phyloP scores from a whole-genome alignment of 2,113 vertebrate species.

The Crypturellus undulatus region DNA sequence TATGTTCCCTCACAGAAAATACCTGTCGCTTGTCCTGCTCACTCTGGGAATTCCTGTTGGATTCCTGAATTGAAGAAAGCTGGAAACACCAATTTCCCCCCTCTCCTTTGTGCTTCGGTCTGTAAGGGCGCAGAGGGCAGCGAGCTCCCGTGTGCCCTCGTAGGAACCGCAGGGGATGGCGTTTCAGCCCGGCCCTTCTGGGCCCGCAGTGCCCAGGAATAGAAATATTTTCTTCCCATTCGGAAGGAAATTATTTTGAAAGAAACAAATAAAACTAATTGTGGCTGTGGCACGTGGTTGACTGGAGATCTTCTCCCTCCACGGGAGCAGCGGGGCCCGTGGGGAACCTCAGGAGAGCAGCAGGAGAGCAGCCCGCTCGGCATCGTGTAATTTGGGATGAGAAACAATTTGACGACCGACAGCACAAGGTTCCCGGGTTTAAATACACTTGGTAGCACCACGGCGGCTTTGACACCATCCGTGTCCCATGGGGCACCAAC shows the following conservation, averaged over 20 bases:
- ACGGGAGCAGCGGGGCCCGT: not conserved
- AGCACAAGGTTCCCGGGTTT: not conserved
- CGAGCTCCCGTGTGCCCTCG: not conserved
- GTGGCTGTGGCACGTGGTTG: not conserved
- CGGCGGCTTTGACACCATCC: too few relatives aligned
- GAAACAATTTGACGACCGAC: not conserved
- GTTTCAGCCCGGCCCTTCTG: slow-evolving; percentile 34
- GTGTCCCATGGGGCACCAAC: too few relatives aligned
- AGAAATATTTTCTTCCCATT: slow-evolving; percentile 36
- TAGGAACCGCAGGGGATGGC: slow-evolving; percentile 9
- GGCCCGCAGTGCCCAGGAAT: not conserved
- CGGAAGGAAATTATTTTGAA: slow-evolving; percentile 66
- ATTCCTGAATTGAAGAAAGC: slow-evolving; percentile 5
- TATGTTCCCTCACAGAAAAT: not conserved
- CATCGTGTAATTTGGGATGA: not conserved
- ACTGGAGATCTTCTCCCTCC: not conserved
- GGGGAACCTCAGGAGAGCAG: too few relatives aligned
- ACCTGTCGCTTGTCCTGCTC: not conserved
- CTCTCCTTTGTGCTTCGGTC: slow-evolving; percentile 25
- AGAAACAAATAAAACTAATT: slow-evolving; percentile 56
- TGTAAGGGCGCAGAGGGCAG: not conserved
- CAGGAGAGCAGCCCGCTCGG: not conserved
- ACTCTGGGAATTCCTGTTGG: not conserved
- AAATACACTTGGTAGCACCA: not conserved
- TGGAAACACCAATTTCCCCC: slow-evolving; percentile 18